Conservation (phyloP, 1,140 invertebrate genomes). For the Drosophila truncata region DNA sequence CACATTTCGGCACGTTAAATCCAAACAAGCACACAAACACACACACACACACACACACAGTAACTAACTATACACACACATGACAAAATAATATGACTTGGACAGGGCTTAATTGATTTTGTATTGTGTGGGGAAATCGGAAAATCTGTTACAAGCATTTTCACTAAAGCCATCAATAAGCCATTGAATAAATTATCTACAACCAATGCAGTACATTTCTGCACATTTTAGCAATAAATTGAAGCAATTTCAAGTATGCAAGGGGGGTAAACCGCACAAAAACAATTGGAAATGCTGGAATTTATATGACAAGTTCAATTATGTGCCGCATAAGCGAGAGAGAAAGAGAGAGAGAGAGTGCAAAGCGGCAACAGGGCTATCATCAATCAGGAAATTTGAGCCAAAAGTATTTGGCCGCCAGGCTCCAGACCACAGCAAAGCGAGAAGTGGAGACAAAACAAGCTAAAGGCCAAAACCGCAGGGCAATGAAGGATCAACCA, state of each 20-base stretch:
- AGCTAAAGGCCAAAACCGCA: slow-evolving; percentile 57
- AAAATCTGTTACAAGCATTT: slow-evolving; percentile 52
- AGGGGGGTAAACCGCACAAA: slow-evolving; percentile 31
- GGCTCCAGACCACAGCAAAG: slow-evolving; percentile 38
- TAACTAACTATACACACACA: neutral
- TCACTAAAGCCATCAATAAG: slow-evolving; percentile 48
- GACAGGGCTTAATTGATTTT: slow-evolving; percentile 52
- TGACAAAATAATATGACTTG: slow-evolving; percentile 31
- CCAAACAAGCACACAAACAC: neutral
- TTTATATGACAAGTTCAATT: slow-evolving; percentile 47
- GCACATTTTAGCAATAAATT: slow-evolving; percentile 49
- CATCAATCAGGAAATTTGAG: slow-evolving; percentile 35
- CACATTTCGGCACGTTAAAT: slow-evolving; percentile 35
- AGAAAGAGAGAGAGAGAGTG: slow-evolving; percentile 7
- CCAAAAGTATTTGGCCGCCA: slow-evolving; percentile 42
- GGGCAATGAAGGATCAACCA: slow-evolving; percentile 61
- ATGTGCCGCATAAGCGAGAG: too few relatives aligned
- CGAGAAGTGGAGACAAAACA: slow-evolving; percentile 31
- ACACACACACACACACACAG: neutral
- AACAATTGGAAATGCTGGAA: slow-evolving; percentile 44
- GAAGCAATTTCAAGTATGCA: slow-evolving; percentile 27
- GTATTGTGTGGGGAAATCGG: slow-evolving; percentile 47
- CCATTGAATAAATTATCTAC: slow-evolving; percentile 52
- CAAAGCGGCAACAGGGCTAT: slow-evolving; percentile 7
- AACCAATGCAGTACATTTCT: slow-evolving; percentile 21